phyloP scores from a whole-genome alignment of 2,797 vertebrate species.

The Pantherophis vulpinus region DNA sequence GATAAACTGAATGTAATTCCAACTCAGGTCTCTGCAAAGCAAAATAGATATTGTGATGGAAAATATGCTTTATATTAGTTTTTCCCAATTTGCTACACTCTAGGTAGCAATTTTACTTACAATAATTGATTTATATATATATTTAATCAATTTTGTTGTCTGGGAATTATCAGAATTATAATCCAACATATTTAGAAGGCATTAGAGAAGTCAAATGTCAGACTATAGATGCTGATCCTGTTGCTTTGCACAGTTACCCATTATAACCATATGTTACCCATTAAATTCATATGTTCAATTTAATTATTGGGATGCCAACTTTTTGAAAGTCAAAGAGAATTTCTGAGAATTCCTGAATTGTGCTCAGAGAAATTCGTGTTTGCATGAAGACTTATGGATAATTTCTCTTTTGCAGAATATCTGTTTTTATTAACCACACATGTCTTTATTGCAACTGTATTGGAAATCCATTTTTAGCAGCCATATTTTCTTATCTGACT shows the following conservation, averaged over 20 bases:
- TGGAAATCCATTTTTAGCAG: neutral
- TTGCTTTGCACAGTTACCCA: neutral
- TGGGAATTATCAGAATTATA: neutral
- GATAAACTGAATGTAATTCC: constrained; percentile 86
- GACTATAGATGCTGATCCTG: neutral
- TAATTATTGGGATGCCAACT: neutral
- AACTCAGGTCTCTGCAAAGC: constrained; percentile 85
- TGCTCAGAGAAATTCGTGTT: neutral
- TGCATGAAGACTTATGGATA: neutral
- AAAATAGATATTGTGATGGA: constrained; percentile 36
- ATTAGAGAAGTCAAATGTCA: neutral
- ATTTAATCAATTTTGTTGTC: neutral
- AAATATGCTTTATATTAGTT: neutral
- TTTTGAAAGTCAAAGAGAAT: neutral
- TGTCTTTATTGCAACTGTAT: neutral
- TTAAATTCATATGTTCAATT: neutral
- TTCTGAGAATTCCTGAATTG: neutral
- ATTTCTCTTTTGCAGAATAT: neutral
- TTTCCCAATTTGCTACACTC: neutral
- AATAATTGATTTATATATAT: neutral
- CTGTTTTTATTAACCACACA: neutral
- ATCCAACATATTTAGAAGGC: neutral
- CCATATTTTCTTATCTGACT: neutral
- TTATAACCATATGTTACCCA: neutral
- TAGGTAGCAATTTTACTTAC: neutral